Conservation (phyloP, 2,113 vertebrate genomes). For the Sinocyclocheilus maitianheensis region DNA sequence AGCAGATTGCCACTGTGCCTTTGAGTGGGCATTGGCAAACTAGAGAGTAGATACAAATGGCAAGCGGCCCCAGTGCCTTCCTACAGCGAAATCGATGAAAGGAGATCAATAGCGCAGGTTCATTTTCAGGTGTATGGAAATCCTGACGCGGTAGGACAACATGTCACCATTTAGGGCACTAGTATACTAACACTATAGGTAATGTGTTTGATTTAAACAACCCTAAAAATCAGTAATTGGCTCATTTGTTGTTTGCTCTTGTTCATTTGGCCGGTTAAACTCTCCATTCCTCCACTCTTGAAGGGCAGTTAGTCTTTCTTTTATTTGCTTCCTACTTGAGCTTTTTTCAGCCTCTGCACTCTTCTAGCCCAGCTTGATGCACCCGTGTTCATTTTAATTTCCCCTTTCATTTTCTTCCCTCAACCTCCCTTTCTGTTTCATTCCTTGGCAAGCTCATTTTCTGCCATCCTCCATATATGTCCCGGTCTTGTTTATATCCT, state of each 20-base stretch:
- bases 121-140: constrained; percentile 48
- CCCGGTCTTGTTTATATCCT: constrained; percentile 44
- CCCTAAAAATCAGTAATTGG: constrained; percentile 27
- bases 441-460: constrained; percentile 23
- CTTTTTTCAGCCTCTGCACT: background rate
- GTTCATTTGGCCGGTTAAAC: constrained; percentile 9
- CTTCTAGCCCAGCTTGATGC: background rate
- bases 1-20: constrained; percentile 33
- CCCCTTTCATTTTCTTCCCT: constrained; percentile 9
- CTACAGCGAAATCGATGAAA: constrained; percentile 45
- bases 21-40: constrained; percentile 30
- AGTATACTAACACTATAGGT: background rate
- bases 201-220: constrained; percentile 20
- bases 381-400: background rate
- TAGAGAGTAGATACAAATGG: constrained; percentile 44
- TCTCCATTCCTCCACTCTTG: constrained; percentile 13
- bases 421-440: constrained; percentile 32
- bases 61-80: constrained; percentile 29
- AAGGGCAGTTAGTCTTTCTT: constrained; percentile 21
- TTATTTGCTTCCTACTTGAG: background rate
- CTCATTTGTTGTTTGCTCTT: constrained; percentile 26
- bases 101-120: constrained; percentile 48
- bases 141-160: background rate
- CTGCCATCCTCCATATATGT: constrained; percentile 32
- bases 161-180: background rate